Evolutionary conservation across 2,888 invertebrate species (phyloP), one percentile per base, ranked within the genome.

Genomic region (Anticlea derivata): DNA sequence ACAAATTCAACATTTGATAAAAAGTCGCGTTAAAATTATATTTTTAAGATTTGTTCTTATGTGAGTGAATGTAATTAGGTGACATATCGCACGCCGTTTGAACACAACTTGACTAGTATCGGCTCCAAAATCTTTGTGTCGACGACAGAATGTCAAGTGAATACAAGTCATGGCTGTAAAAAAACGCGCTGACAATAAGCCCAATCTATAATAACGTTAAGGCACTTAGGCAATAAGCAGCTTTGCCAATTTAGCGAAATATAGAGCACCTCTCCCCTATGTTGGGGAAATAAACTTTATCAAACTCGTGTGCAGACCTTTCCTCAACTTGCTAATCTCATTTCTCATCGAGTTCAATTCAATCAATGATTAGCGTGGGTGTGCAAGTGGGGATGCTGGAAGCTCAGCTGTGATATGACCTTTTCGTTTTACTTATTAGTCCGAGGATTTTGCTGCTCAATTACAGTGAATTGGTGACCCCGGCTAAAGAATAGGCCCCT

Each of bases 301-400:
- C 60, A 55, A 61, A 63, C 55, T 59, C 61, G 60, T 58, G 57
- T 51, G 46, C 46, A 50, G 56, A 51, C 50, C 54, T 61, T 60
- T 56, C 52, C 58, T 46, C 38, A 61, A 63, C 58, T 64, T 53
- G 54, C 55, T 67, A 64, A 64, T 64, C 63, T 61, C 49, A 61
- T 67, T 62, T 45, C 58, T 53, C 55, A 58, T 50, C 51, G 54
- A 60, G 58, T 61, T 55, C 55, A 45, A 52, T 61, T 55, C 55
- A 45, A 52, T 54, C 34, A 58, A 60, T 63, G 62, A 65, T 63
- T 62, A 65, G 54, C 43, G 57, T 13, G 54, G 45, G 43, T 49
- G 53, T 46, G 20, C 30, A 23, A 58, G 47, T 45, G 4, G 11
- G 17, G 2, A 20, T 12, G n/a, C n/a, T n/a, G 10, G n/a, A 20